A percentile compares a stretch with the other conserved stretches of the same genome.
phyloP scores from a whole-genome alignment of 2,797 vertebrate species.

The Corythornis leucogaster region DNA sequence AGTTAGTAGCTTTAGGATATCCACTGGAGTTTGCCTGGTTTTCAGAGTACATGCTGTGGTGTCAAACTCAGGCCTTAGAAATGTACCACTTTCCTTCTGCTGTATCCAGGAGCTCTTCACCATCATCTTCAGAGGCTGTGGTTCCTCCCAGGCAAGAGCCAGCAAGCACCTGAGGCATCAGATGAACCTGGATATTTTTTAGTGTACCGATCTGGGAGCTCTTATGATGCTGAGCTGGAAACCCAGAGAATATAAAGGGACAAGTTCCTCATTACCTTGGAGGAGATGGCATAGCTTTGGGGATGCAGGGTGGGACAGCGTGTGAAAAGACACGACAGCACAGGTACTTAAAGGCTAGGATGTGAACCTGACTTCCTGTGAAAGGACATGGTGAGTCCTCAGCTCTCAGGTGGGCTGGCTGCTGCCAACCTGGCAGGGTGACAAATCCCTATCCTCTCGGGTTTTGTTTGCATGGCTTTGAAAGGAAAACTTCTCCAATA shows the following conservation, averaged over 20 bases:
- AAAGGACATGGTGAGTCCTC: rapidly evolving
- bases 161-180: background rate
- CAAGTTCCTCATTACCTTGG: background rate
- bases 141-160: background rate
- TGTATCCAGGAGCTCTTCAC: background rate
- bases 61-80: background rate
- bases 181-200: background rate
- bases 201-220: background rate
- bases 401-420: background rate
- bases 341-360: background rate
- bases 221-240: background rate
- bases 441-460: background rate
- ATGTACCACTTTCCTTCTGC: background rate
- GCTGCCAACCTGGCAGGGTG: background rate
- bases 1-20: background rate
- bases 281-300: background rate
- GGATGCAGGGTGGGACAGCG: background rate
- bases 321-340: background rate
- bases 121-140: background rate
- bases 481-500: background rate
- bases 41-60: background rate
- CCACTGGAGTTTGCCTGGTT: background rate
- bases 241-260: no score
- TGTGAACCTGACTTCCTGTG: background rate
- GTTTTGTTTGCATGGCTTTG: background rate